A percentile compares a stretch with the other conserved stretches of the same genome.
Evolutionary conservation across 2,888 invertebrate species (phyloP).

Genomic region (Sarcophaga carnaria): DNA sequence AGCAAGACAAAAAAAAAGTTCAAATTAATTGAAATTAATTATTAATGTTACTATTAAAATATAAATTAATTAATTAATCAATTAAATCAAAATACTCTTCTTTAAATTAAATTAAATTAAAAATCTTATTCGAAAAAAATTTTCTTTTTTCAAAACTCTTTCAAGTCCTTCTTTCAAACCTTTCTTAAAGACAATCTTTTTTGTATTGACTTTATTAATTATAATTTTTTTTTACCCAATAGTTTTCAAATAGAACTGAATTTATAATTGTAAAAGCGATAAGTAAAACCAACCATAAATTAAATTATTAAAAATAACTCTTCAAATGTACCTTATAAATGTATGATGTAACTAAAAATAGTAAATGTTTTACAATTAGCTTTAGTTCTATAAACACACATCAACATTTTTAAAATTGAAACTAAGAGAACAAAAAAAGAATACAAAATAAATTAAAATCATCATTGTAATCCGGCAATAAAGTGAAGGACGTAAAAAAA

Average conservation of each 20-base stretch:
- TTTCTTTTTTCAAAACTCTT: too few species aligned
- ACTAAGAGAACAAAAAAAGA: background rate
- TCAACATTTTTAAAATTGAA: background rate
- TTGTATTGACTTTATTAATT: too few species aligned
- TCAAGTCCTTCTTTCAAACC: too few species aligned
- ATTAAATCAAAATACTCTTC: conserved; percentile 7
- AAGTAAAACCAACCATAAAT: background rate
- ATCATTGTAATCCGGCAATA: conserved; percentile 8
- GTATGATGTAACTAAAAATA: conserved; percentile 46
- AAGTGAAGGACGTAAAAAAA: conserved; percentile 6
- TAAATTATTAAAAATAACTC: conserved; percentile 22
- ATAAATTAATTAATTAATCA: background rate
- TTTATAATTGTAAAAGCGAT: too few species aligned
- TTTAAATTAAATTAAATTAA: background rate
- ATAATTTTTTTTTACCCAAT: too few species aligned
- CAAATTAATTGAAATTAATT: conserved; percentile 68
- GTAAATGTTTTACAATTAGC: conserved; percentile 49
- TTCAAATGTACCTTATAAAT: conserved; percentile 64
- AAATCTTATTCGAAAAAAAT: background rate
- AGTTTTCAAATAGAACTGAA: too few species aligned
- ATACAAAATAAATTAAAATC: conserved; percentile 1
- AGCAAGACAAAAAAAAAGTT: conserved; percentile 69
- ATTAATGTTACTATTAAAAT: background rate
- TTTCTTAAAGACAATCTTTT: too few species aligned
- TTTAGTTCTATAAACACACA: conserved; percentile 16